phyloP scores from a whole-genome alignment of 2,113 vertebrate genomes.

The Prolemur simus region DNA sequence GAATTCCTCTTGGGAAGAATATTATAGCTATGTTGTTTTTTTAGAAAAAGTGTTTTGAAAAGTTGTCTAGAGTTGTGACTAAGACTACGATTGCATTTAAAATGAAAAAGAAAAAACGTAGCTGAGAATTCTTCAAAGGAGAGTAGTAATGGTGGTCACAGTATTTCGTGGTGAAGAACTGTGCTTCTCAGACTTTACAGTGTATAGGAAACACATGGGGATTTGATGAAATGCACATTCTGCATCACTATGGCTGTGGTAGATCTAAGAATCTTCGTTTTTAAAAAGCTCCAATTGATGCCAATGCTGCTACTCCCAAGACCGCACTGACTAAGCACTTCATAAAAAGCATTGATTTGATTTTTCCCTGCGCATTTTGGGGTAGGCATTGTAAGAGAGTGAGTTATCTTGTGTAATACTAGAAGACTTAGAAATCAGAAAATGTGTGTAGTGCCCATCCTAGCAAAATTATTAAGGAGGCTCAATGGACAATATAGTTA shows the following conservation, averaged over 20 bases:
- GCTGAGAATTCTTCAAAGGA: neutral
- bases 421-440: neutral
- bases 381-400: neutral
- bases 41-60: neutral
- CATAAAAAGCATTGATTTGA: neutral
- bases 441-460: accelerated
- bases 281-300: neutral
- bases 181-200: neutral
- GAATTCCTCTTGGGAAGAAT: neutral
- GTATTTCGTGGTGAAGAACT: neutral
- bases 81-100: neutral
- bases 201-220: too few relatives aligned
- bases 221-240: neutral
- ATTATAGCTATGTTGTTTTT: neutral
- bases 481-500: accelerated
- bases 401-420: neutral
- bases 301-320: too few relatives aligned
- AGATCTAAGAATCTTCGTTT: neutral
- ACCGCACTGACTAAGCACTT: neutral
- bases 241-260: too few relatives aligned
- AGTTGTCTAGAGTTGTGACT: neutral
- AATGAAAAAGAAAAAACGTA: neutral
- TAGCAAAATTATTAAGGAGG: neutral
- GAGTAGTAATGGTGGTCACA: accelerated
- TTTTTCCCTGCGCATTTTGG: neutral